These are phyloP conservation scores for Lepisosteus oculatus DNA, from an alignment of 2,113 vertebrate species.

Conservation along the genomic window DNA sequence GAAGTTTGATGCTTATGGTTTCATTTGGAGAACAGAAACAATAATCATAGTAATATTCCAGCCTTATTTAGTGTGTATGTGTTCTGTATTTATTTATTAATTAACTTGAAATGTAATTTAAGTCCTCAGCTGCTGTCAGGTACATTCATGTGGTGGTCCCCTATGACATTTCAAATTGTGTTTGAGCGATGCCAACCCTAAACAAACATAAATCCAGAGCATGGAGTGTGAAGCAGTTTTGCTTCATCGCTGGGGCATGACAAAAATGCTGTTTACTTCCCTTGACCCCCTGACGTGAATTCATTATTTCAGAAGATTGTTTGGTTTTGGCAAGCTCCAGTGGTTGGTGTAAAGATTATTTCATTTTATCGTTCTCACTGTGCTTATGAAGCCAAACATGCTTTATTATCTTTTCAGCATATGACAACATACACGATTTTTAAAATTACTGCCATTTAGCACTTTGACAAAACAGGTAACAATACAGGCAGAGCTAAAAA, in stretches of 20 bases:
- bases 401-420: slow-evolving; percentile 5
- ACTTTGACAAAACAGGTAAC: not conserved
- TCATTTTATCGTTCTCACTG: not conserved
- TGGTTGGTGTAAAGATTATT: not conserved
- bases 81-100: no score
- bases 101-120: not conserved
- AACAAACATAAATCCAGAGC: slow-evolving; percentile 47
- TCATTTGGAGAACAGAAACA: no score
- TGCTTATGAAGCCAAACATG: not conserved
- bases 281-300: slow-evolving; percentile 43
- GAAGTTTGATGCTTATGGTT: no score
- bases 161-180: not conserved
- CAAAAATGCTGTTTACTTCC: slow-evolving; percentile 34
- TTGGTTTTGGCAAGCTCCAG: slow-evolving; percentile 36
- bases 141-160: not conserved
- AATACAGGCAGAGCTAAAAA: not conserved
- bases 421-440: not conserved
- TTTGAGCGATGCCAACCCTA: slow-evolving; percentile 16
- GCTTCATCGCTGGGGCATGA: slow-evolving; percentile 32
- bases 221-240: slow-evolving; percentile 38
- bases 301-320: slow-evolving; percentile 39
- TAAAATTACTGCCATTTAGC: slow-evolving; percentile 3
- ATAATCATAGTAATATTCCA: no score
- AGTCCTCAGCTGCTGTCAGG: not conserved
- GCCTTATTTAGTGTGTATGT: no score